Base-by-base conservation (phyloP, 2,113 vertebrate genomes). In the Daubentonia madagascariensis region DNA sequence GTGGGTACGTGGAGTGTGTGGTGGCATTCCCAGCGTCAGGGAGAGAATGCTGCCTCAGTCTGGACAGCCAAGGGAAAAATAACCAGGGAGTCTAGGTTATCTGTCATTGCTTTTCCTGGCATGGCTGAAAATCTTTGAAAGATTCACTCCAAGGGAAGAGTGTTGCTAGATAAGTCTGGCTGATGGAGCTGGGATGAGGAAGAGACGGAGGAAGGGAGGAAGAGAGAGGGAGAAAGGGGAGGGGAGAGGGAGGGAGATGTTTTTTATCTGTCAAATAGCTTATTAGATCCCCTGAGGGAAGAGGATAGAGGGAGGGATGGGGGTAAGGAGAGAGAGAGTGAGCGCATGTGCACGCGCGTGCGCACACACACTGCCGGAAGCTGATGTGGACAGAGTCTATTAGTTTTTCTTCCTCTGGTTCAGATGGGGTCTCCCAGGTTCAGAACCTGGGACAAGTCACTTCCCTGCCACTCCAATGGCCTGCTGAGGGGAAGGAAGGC, bases 111-210 rank as follows among this genome's bases (percentile, higher is more conserved):
- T 97, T 98, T 98, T 97, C 97, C 89, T 78, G 68, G 93, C 97
- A 97, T 91, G 94, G 91, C 94, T 93, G 96, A 6, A 97, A 96
- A 95, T 97, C 97, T 98, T 97, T 98, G 97, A 94, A 97, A 98
- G 87, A 72, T 97, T 98, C 97, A 93, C 95, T 98, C 98, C 78
- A 94, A 93, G 96, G 94, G 79, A 97, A 98, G 90, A 97, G 91
- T 80, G 65, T 97, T 0, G 80, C 88, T 86, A 89, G 91, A 96
- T 97, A 85, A 98, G 89, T 92, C 94, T 93, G 96, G 89, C 81
- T 97, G 97, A 96, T 97, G 89, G 91, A 90, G 6, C 30, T 17
- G 17, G 0, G 40, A 97, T 90, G 80, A 91, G 92, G 96, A 63
- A 97, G 89, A 97, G 50, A 68, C 16, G 18, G 32, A n/a, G 6